phyloP scores from a whole-genome alignment of 2,797 vertebrate genomes.

The Acanthis flammea region DNA sequence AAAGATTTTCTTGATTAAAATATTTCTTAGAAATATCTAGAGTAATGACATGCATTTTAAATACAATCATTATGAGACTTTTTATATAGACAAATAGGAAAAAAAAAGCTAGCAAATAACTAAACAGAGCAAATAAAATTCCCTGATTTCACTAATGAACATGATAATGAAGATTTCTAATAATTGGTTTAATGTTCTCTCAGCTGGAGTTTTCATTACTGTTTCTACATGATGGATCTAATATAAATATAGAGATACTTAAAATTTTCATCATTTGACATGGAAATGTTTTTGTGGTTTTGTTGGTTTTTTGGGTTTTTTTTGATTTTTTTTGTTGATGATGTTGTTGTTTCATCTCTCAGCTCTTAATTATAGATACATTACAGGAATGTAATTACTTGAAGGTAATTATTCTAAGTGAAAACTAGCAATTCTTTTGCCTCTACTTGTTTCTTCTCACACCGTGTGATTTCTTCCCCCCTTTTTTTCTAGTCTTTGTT shows the following conservation, averaged over 20 bases:
- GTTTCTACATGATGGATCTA: not conserved
- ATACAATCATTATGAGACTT: not conserved
- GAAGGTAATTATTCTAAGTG: not conserved
- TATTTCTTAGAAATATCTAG: not conserved
- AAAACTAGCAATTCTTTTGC: not conserved
- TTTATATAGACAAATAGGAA: not conserved
- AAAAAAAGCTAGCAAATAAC: not conserved
- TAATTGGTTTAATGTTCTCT: not conserved
- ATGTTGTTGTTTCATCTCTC: not conserved
- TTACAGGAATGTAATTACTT: not conserved
- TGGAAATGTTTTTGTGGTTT: not conserved
- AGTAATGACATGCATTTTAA: not conserved
- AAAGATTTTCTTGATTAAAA: not conserved
- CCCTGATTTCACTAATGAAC: not conserved
- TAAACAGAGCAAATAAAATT: not conserved
- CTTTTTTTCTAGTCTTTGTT: not conserved
- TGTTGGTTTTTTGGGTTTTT: no score
- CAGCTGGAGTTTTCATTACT: not conserved
- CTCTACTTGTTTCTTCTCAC: not conserved
- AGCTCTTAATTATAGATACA: not conserved
- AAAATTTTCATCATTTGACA: not conserved
- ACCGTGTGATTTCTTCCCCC: not conserved
- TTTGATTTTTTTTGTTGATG: no score
- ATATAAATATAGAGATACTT: not conserved
- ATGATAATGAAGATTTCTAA: not conserved